Conservation (phyloP, 2,797 vertebrate species). For the Falco berigora region DNA sequence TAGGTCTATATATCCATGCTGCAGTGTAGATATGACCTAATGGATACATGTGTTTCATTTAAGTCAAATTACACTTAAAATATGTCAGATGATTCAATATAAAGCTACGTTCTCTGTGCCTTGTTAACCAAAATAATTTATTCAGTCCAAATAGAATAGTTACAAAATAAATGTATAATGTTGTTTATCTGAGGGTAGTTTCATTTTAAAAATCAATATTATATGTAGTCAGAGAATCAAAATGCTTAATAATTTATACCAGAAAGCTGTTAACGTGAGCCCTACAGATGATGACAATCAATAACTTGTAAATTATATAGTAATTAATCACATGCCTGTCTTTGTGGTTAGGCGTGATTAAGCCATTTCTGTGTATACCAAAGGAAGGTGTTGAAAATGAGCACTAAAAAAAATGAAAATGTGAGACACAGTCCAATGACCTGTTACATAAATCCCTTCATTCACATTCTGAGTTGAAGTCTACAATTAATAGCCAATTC, state of each 20-base stretch:
- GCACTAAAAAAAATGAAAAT: background rate
- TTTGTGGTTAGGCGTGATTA: background rate
- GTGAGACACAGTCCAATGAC: background rate
- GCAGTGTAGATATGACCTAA: background rate
- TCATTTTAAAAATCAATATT: conserved; percentile 12
- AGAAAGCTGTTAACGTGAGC: background rate
- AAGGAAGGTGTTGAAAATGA: background rate
- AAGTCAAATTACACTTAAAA: background rate
- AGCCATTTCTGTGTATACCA: background rate
- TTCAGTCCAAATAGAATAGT: background rate
- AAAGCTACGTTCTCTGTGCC: background rate
- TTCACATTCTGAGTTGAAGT: background rate
- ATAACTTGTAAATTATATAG: conserved; percentile 9
- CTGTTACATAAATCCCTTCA: conserved; percentile 19
- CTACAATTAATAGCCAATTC: conserved; percentile 22
- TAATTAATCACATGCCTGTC: conserved; percentile 26
- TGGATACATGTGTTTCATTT: background rate
- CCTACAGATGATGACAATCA: background rate
- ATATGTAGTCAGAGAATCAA: background rate
- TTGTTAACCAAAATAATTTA: background rate
- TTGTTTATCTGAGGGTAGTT: background rate
- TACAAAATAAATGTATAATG: background rate
- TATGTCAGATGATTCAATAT: background rate
- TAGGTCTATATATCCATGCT: background rate
- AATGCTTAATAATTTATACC: conserved; percentile 14